Evolutionary conservation across 2,797 vertebrate genomes (phyloP).

Genomic region (Rhinella marina): DNA sequence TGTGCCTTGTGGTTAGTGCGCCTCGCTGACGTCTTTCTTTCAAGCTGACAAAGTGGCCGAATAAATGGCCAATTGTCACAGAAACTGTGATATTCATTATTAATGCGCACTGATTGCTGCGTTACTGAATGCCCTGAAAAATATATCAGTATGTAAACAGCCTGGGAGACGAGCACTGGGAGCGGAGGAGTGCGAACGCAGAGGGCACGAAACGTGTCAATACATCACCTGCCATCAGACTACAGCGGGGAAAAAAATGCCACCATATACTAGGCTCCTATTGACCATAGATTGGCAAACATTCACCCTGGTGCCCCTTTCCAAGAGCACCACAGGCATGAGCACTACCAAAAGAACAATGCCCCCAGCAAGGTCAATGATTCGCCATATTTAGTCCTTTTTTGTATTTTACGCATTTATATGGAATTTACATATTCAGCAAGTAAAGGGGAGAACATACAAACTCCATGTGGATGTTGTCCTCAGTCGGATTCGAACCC

Average conservation of each 20-base stretch:
- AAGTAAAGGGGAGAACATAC: too few relatives aligned
- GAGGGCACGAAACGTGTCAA: background rate
- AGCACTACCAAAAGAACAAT: background rate
- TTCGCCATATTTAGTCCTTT: too few relatives aligned
- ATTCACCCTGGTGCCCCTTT: background rate
- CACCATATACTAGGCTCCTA: background rate
- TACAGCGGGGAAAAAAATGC: background rate
- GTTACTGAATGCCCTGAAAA: constrained; percentile 88
- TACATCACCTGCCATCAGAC: background rate
- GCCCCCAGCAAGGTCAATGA: background rate
- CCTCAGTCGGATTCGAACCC: too few relatives aligned
- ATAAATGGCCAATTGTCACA: constrained; percentile 85
- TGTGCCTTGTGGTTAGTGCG: constrained; percentile 69
- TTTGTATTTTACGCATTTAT: too few relatives aligned
- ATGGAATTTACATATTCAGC: too few relatives aligned
- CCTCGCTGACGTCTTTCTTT: constrained; percentile 69
- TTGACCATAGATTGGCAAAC: background rate
- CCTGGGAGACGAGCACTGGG: background rate
- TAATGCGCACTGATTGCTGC: constrained; percentile 90
- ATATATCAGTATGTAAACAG: constrained; percentile 79
- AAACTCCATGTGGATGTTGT: too few relatives aligned
- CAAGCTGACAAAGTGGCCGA: constrained; percentile 74
- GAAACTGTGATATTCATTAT: constrained; percentile 85
- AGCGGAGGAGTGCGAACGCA: background rate
- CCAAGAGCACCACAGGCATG: background rate